These are phyloP conservation scores for Nycteola revayana DNA, from an alignment of 2,888 invertebrate genomes.

Conservation along the genomic window DNA sequence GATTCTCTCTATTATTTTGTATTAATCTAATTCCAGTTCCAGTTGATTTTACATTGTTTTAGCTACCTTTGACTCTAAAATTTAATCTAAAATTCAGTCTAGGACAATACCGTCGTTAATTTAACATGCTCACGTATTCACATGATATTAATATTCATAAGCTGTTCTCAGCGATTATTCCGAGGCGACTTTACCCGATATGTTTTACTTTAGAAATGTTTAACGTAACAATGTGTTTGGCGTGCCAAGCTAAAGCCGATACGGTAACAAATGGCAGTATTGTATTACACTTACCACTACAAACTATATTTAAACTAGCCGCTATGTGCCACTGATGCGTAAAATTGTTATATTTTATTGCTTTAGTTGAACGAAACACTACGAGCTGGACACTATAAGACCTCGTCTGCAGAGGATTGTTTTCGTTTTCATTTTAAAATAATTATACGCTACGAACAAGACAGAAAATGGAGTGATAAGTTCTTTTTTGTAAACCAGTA, in stretches of 20 bases:
- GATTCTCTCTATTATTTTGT: no score
- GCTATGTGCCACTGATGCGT: conserved; percentile 47
- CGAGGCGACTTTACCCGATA: conserved; percentile 45
- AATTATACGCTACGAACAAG: no score
- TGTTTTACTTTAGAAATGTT: conserved; percentile 30
- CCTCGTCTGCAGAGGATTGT: no score
- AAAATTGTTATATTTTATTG: conserved; percentile 46
- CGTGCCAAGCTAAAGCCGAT: conserved; percentile 49
- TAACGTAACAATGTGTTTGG: conserved; percentile 56
- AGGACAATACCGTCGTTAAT: conserved; percentile 8
- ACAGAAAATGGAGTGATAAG: no score
- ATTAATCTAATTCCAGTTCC: no score
- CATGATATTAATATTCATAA: conserved; percentile 61
- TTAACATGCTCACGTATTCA: conserved; percentile 44
- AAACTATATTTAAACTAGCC: conserved; percentile 44
- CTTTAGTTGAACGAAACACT: conserved; percentile 27
- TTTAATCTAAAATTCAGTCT: no score
- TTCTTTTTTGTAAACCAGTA: no score
- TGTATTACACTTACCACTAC: conserved; percentile 57
- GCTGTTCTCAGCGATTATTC: conserved; percentile 54
- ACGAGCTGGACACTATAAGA: no score
- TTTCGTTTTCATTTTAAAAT: no score
- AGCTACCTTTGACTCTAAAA: no score
- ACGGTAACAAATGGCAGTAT: conserved; percentile 59
- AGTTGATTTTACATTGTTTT: no score